Base-by-base conservation (phyloP, 2,797 vertebrate genomes). In the Sarcoramphus papa region DNA sequence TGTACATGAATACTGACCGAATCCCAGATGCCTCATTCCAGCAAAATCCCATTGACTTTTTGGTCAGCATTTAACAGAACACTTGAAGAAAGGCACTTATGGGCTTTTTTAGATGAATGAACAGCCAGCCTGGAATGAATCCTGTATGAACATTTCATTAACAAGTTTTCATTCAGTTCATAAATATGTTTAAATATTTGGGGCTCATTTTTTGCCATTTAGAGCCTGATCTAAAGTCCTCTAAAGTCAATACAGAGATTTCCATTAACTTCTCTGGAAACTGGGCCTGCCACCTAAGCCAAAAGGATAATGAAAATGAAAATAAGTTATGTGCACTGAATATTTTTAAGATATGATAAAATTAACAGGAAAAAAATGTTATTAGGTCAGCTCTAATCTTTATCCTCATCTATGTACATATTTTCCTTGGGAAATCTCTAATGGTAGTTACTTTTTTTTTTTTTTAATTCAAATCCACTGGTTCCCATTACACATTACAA, bases 121-220 rank as follows among this genome's bases (percentile, higher is more conserved):
- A 10, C 40, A 83, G 43, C 13, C 85, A 93, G 62, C 23, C 79
- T 43, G n/a, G 73, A 90, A 81, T 40, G 76, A 93, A 85, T 37
- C 4, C 1, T 94, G 88, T 69, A 69, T 16, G 65, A 95, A 91
- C 94, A 96, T 88, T 91, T 95, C 75, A 78, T 96, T 96, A 92
- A 73, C 30, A 86, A 88, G 56, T 95, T 84, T 91, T 88, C 51
- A 35, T 56, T 69, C 51, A 1, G 13, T 76, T 91, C 82, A 94
- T 96, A 95, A 92, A 96, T 93, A 91, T 88, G 43, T 50, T 91
- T 80, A 93, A 88, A 88, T 90, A 94, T 95, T 93, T 86, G 43
- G 40, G 47, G 31, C n/a, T 91, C 59, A 33, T 88, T 93, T 76
- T 88, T 93, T 70, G 35, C 69, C 65, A 86, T 77, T 90, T 87